Base-by-base conservation (phyloP, 2,113 vertebrate genomes). In the Lates calcarifer region DNA sequence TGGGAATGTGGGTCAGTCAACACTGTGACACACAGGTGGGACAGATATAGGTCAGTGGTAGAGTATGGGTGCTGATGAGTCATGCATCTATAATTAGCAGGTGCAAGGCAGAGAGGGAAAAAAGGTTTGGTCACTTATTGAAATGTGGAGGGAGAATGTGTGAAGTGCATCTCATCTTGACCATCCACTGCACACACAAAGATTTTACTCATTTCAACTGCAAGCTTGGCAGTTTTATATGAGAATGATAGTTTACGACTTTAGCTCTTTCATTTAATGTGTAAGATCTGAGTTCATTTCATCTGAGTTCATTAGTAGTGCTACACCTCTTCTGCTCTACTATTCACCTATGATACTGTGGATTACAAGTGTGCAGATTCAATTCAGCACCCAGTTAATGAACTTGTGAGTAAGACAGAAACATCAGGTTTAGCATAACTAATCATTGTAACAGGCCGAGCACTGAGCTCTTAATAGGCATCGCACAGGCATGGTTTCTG, bases 1-100 rank as follows among this genome's bases (percentile, higher is more conserved):
- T 28, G 77, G 28, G 69, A 88, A 92, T 90, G 75, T 85, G 87
- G 89, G 90, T 89, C 87, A 89, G 84, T 77, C 22, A 31, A 45
- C 63, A 57, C 55, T 49, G 87, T 89, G 80, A 77, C 84, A 86
- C 79, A 71, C 86, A 93, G 90, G 89, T 93, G 83, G 66, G 78
- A 86, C 82, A 84, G 81, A 91, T 92, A 64, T 86, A 87, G 89
- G 89, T 89, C 91, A 92, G 72, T 51, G 86, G 74, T 17, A 37
- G 75, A 55, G 62, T 45, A 61, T 79, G 74, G 75, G 56, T 73
- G 74, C 39, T 81, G 86, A 86, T 90, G 89, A 93, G 76, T 90
- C 90, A 91, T 86, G 60, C 29, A 57, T 51, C 49, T 64, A 56
- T 29, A 67, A 67, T 63, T 73, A 72, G 39, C 28, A 31, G 2